Evolutionary conservation across 2,113 vertebrate genomes (phyloP), one percentile per base, ranked within the genome.

Genomic region (Semicossyphus pulcher): DNA sequence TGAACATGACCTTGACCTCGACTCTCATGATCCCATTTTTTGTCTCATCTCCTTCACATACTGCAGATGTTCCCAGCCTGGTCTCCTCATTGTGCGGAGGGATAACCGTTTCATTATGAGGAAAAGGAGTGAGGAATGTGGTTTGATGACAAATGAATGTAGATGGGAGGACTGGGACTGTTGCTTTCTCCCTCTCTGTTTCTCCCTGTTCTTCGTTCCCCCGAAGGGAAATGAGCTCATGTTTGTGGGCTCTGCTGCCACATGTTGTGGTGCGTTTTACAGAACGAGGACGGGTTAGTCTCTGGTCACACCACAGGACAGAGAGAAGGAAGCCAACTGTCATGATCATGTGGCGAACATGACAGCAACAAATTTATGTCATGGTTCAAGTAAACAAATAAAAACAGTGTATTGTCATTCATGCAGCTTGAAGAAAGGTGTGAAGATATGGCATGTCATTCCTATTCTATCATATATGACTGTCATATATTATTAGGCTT

Each of bases 71-170:
- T 63, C 47, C 31, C 63, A 28, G 60, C 64, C 63, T n/a, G 15
- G 21, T 65, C 53, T 56, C 34, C 64, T 76, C 61, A 51, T 80
- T 78, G 70, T 78, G 74, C 26, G 47, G 34, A 52, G 39, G 69
- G 29, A 84, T 77, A 89, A 88, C 62, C 2, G 15, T 58, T 78
- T 71, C 78, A 83, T 87, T 86, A 86, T 86, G 77, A 85, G 54
- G 42, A 78, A 60, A 72, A 75, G 51, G 56, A 82, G 56, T 20
- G 2, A 80, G 72, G 77, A 91, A 86, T 89, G 74, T 34, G 37
- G 57, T 61, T 51, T 12, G 42, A 63, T 83, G 84, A 88, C 54
- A 76, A 84, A 78, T 80, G 71, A 63, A 65, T n/a, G 6, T 62
- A 37, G 49, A 85, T 25, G 67, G 25, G 61, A 81, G 69, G 64